Base-by-base conservation (phyloP, 2,888 invertebrate species). In the Tigriopus californicus region DNA sequence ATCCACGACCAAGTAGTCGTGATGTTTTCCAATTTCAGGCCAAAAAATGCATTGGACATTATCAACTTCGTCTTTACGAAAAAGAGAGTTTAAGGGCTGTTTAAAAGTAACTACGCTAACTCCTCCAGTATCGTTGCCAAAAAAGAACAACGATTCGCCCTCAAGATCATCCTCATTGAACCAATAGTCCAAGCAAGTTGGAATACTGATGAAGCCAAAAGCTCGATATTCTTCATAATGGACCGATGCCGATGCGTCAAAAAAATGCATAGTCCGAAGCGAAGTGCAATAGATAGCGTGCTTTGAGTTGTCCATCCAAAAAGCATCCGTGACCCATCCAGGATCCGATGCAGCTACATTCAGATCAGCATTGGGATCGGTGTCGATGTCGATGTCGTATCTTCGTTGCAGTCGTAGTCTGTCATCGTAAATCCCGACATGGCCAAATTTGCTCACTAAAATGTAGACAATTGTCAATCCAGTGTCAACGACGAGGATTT, bases 251-350 rank as follows among this genome's bases (percentile, higher is more conserved):
- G 61, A 61, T 2, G 61, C 61, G 42, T 61, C 61, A 46, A 44
- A 61, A 22, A 61, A 61, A 40, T 61, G 61, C 33, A 61, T 58
- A 2, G 59, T 54, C 11, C 61, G 4, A 13, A 59, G 40, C 5
- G 61, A 59, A 13, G 61, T 58, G 41, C 58, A 33, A 40, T 59
- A 61, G 12, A 61, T 59, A 12, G 58, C 46, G 41, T 61, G 61
- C 25, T 59, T 61, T 20, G 61, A 61, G 48, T 58, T 58, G 18
- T 52, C 41, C 59, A 52, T 46, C 54, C 59, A 54, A 1, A 59
- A 24, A 12, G 48, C 58, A 47, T 61, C 61, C 12, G 51, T 61
- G 6, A 49, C 49, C 59, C 59, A 59, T 20, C 59, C 59, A 15
- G 59, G 59, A 59, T 59, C 59, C 10, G 59, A 49, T 41, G 49